Evolutionary conservation across 2,888 invertebrate species (phyloP), one percentile per base, ranked within the genome.

Genomic region (Sesamia inferens): DNA sequence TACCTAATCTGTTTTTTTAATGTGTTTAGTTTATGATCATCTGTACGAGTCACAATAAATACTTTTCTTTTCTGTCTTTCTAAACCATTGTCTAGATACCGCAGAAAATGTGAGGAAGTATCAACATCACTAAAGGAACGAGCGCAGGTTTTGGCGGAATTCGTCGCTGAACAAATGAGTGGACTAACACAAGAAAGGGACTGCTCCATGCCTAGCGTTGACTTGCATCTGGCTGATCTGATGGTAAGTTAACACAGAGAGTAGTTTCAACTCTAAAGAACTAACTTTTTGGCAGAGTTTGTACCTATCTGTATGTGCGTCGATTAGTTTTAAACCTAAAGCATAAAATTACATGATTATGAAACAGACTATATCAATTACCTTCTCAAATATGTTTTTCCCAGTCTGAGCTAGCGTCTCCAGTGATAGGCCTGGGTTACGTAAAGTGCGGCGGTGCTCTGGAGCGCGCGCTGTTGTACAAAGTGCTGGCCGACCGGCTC

Each of bases 401-500:
- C 0, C 86, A 96, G 92, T 65, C 79, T 0, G 90, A 91, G 1
- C 84, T 96, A 10, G 89, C 91, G 39, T 95, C 94, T 0, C 95
- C 96, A 51, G 93, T 97, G 7, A 93, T 97, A 11, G 97, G 97
- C 0, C 75, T 97, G 5, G 97, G 97, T 0, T 92, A 89, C 86
- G 90, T 97, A 68, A 94, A 94, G 14, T 96, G 96, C 62, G 97
- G 97, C 2, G 97, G 97, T 0, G 93, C 95, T 22, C 91, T 97
- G 59, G 97, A 97, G 86, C 94, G 97, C 2, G 97, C 97, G 0
- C 63, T 97, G 5, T 93, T 98, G 39, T 97, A 97, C 92, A 97
- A 98, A 89, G 96, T 94, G 83, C 89, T 97, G 42, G 97, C 97
- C 0, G 98, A 98, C 88, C 95, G 97, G 59, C 89, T 97, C 39